Base-by-base conservation (phyloP, 2,113 vertebrate species). In the Nothoprocta pentlandii region DNA sequence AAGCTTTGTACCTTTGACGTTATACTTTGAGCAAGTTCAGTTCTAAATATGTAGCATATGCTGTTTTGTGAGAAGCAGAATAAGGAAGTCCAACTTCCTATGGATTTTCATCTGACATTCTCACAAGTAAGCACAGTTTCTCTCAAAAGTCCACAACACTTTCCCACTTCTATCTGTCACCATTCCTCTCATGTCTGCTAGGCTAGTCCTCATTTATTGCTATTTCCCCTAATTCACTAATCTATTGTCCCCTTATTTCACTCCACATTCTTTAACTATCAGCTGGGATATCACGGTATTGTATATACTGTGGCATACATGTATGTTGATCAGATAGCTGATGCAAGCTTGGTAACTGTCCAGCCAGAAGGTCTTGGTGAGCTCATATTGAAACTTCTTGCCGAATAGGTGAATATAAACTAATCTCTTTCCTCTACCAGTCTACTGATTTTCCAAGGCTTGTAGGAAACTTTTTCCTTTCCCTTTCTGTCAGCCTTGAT, bases 61-160 rank as follows among this genome's bases (percentile, higher is more conserved):
- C 49, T 85, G 23, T 83, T 93, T 85, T 49, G 77, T 63, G 68
- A 77, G 77, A 92, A 93, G 41, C 30, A 88, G 82, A 83, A 74
- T 56, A 85, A 88, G 68, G 82, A 88, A 93, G 36, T 20, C 41
- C 2, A 74, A 0, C 46, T 90, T 95, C 69, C 70, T 87, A 62
- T 49, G 71, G 79, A 87, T 76, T 90, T 90, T 93, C 63, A 63
- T 74, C 64, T 85, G 85, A 67, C 23, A 23, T 90, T 87, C 41
- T 21, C 46, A 41, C 12, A n/a, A 20, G 16, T 59, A 54, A 83
- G 88, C 76, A 51, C 4, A 73, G 16, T 49, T 92, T 95, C 36
- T 93, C 51, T 87, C 68, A 63, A 74, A 90, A 93, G 36, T 51
- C 71, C 0, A 0, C 67, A 62, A 85, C 59, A 67, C 16, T 94